Base-by-base conservation (phyloP, 2,888 invertebrate genomes). In the Drosophila fungiperda region DNA sequence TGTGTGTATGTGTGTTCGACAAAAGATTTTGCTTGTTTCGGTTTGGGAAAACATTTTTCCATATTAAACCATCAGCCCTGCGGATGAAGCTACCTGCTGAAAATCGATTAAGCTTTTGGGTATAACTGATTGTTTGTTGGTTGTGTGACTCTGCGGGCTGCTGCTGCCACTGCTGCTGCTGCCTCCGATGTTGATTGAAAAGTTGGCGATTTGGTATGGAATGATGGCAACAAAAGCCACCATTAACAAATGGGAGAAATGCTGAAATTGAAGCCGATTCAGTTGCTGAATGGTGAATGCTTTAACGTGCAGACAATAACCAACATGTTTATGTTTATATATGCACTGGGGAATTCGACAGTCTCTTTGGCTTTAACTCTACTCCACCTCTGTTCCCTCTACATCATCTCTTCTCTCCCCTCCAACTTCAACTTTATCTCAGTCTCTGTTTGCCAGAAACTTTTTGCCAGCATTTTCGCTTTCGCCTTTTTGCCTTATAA, bases 91-190 rank as follows among this genome's bases (percentile, higher is more conserved):
- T 76, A 81, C 81, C 83, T 83, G 82, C 54, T 83, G 75, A 77
- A 82, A 83, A 83, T 82, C 82, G 83, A 82, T 83, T 83, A 83
- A 75, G 83, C 75, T 83, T 83, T 81, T 80, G 71, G 73, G 73
- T 81, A 73, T 76, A 81, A 82, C 80, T 82, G 82, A 79, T 81
- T 81, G 80, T 80, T 81, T 82, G 80, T 68, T 48, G 80, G 72
- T 62, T 68, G 68, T 71, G 65, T 35, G 63, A 70, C 66, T 78
- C 78, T 60, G 57, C 48, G 48, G 55, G 52, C 60, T 53, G 57
- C n/a, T n/a, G n/a, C 29, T 29, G 49, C 29, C 5, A n/a, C n/a
- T n/a, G n/a, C n/a, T n/a, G 36, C 49, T 17, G 50, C 54, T 62
- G 57, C 32, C 33, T 58, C 49, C 65, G 64, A 55, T 74, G 83